Conservation (phyloP, 2,797 vertebrate species). For the Macrochelys suwanniensis region DNA sequence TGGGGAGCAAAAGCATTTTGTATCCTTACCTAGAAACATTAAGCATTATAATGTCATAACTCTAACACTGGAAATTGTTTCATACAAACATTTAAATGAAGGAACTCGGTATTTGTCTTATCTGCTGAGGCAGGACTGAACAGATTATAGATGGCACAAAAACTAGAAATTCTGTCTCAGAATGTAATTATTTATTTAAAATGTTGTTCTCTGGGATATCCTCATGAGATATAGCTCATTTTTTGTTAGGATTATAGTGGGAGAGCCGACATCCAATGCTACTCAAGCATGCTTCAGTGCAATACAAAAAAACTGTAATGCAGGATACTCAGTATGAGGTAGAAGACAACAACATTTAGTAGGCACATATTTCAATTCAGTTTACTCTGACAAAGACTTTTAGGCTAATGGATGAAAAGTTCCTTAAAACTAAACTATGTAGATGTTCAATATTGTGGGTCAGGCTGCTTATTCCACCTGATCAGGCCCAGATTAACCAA, state of each 20-base stretch:
- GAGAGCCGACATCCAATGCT: fast-evolving
- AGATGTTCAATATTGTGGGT: background rate
- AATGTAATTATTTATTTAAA: conserved; percentile 38
- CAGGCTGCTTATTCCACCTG: background rate
- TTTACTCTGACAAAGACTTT: background rate
- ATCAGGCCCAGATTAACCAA: background rate
- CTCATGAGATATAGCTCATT: background rate
- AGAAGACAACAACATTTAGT: conserved; percentile 6
- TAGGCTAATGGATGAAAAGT: background rate
- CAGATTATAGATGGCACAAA: conserved; percentile 19
- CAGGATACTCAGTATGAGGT: background rate
- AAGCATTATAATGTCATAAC: conserved; percentile 7
- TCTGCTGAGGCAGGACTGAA: background rate
- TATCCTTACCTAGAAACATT: background rate
- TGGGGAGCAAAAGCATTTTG: background rate
- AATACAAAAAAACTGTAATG: background rate
- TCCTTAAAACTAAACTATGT: background rate
- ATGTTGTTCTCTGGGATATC: fast-evolving
- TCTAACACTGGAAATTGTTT: background rate
- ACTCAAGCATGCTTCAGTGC: background rate
- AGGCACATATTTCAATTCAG: background rate
- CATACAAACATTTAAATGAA: conserved; percentile 26
- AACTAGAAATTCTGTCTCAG: conserved; percentile 4
- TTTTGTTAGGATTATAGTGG: background rate
- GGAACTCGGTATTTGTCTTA: conserved; percentile 25